Conservation (phyloP, 2,113 vertebrate genomes). For the Otus sunia region DNA sequence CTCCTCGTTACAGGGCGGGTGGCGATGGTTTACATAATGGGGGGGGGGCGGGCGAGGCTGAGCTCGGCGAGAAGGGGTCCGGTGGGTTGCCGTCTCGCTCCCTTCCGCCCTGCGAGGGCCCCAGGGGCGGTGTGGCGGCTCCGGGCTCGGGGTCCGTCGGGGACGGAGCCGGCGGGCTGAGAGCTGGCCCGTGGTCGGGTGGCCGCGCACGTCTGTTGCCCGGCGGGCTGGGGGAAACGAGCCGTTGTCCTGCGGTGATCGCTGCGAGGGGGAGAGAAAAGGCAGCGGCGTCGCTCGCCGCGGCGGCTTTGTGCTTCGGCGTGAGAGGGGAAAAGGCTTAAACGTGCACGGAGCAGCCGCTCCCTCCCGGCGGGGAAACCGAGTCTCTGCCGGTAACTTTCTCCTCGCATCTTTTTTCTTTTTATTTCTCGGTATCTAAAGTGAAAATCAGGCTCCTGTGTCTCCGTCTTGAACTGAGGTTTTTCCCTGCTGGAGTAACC, state of each 20-base stretch:
- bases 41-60: background rate
- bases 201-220: background rate
- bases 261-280: background rate
- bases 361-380: background rate
- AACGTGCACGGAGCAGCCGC: background rate
- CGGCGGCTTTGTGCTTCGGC: background rate
- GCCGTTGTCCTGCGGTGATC: background rate
- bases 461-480: background rate
- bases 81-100: background rate
- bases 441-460: background rate
- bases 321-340: background rate
- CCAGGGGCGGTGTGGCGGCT: too few relatives aligned
- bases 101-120: too few relatives aligned
- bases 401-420: background rate
- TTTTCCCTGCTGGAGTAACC: background rate
- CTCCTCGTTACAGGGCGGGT: background rate
- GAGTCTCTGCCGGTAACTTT: background rate
- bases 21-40: constrained; percentile 8
- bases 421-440: background rate
- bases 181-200: background rate
- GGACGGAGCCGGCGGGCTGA: background rate
- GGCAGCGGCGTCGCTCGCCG: background rate
- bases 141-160: background rate
- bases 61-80: background rate
- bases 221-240: background rate